Conservation (phyloP, 2,888 invertebrate species). For the Ectropis crepuscularia region DNA sequence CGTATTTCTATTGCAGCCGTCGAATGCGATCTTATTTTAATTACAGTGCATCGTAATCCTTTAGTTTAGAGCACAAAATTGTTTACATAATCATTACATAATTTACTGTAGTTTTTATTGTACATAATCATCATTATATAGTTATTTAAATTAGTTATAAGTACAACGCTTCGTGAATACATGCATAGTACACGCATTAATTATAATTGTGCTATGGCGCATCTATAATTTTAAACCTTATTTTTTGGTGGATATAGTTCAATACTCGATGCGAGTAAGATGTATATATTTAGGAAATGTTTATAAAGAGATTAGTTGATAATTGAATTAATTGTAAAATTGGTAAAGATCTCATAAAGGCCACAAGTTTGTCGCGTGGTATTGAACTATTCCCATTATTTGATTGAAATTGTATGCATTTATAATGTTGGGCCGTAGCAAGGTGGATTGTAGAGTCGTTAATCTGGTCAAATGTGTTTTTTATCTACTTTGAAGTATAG, state of each 20-base stretch:
- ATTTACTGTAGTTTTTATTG: slow-evolving; percentile 57
- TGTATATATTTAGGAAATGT: slow-evolving; percentile 13
- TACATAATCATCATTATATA: slow-evolving; percentile 59
- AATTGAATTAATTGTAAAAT: slow-evolving; percentile 12
- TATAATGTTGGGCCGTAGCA: background rate
- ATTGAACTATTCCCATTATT: slow-evolving; percentile 15
- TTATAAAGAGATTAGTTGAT: slow-evolving; percentile 10
- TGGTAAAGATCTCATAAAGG: slow-evolving; percentile 25
- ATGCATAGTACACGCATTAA: slow-evolving; percentile 10
- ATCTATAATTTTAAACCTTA: slow-evolving; percentile 8
- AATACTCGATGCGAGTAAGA: slow-evolving; percentile 9
- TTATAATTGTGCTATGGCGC: slow-evolving; percentile 1
- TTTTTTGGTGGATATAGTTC: slow-evolving; percentile 9
- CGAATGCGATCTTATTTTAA: too few relatives aligned
- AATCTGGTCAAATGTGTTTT: too few relatives aligned
- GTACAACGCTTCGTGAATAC: slow-evolving; percentile 45
- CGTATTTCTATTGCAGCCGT: too few relatives aligned
- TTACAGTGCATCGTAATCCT: background rate
- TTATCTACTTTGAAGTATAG: too few relatives aligned
- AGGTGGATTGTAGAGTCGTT: too few relatives aligned
- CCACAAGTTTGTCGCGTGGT: slow-evolving; percentile 16
- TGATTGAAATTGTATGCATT: background rate
- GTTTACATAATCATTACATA: slow-evolving; percentile 56
- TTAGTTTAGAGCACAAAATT: slow-evolving; percentile 34
- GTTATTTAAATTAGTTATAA: slow-evolving; percentile 55